Conservation (phyloP, 2,797 vertebrate genomes). For the Tragelaphus oryx region DNA sequence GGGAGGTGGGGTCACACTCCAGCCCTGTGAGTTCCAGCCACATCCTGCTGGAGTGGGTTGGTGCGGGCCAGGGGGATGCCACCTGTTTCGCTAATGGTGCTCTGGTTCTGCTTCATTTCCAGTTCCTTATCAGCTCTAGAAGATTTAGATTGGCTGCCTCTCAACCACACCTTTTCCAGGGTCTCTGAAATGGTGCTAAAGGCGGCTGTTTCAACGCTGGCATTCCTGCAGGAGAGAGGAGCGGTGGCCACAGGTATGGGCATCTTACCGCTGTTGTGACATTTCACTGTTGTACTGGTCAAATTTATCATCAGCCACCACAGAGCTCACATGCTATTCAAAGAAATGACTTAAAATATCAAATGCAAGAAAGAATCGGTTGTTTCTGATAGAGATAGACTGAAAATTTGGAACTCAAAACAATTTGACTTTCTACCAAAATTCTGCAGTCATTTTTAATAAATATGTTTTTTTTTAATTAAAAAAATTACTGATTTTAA, state of each 20-base stretch:
- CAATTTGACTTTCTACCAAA: neutral
- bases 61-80: rapidly evolving
- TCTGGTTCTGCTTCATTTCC: constrained; percentile 27
- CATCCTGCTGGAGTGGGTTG: rapidly evolving
- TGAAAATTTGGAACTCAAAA: neutral
- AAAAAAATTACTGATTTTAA: neutral
- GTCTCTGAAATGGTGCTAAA: constrained; percentile 63
- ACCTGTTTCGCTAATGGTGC: neutral
- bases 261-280: rapidly evolving
- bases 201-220: constrained; percentile 37
- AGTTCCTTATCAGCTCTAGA: constrained; percentile 72
- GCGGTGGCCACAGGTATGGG: neutral
- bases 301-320: neutral
- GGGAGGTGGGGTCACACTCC: neutral
- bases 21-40: neutral
- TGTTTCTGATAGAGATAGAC: neutral
- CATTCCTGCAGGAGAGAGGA: constrained; percentile 40
- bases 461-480: neutral
- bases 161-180: constrained; percentile 47
- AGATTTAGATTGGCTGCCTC: constrained; percentile 50
- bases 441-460: neutral
- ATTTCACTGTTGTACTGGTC: neutral
- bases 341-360: neutral
- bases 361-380: neutral
- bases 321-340: neutral